Conservation (phyloP, 2,888 invertebrate genomes). For the Cybosia mesomella region DNA sequence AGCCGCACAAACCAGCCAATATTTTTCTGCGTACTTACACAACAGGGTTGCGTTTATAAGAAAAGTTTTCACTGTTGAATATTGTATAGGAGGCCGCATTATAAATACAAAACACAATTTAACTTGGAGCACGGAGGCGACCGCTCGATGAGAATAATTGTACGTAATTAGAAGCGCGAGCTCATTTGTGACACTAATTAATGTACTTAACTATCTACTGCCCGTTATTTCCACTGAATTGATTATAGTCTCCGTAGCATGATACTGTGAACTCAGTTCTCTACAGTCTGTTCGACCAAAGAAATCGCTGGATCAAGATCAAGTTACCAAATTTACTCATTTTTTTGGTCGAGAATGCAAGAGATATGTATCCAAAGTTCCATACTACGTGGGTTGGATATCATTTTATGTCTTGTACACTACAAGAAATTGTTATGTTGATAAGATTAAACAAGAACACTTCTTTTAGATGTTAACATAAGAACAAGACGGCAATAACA, state of each 20-base stretch:
- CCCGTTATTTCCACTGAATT: conserved; percentile 23
- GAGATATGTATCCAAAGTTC: too few relatives aligned
- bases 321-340: background rate
- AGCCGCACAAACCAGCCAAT: conserved; percentile 14
- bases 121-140: conserved; percentile 55
- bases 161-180: conserved; percentile 54
- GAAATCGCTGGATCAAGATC: background rate
- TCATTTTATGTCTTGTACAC: too few relatives aligned
- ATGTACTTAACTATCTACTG: conserved; percentile 48
- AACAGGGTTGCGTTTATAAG: conserved; percentile 38
- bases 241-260: conserved; percentile 5
- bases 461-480: background rate
- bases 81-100: conserved; percentile 50
- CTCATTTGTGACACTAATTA: conserved; percentile 58
- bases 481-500: conserved; percentile 4
- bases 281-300: background rate
- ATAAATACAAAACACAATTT: conserved; percentile 60
- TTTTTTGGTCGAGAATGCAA: too few relatives aligned
- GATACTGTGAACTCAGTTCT: background rate
- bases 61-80: conserved; percentile 47
- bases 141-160: conserved; percentile 52
- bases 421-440: background rate
- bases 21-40: conserved; percentile 23
- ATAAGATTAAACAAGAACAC: background rate
- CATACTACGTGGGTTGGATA: too few relatives aligned